Evolutionary conservation across 2,113 vertebrate species (phyloP), one percentile per base, ranked within the genome.

Genomic region (Rutilus rutilus): DNA sequence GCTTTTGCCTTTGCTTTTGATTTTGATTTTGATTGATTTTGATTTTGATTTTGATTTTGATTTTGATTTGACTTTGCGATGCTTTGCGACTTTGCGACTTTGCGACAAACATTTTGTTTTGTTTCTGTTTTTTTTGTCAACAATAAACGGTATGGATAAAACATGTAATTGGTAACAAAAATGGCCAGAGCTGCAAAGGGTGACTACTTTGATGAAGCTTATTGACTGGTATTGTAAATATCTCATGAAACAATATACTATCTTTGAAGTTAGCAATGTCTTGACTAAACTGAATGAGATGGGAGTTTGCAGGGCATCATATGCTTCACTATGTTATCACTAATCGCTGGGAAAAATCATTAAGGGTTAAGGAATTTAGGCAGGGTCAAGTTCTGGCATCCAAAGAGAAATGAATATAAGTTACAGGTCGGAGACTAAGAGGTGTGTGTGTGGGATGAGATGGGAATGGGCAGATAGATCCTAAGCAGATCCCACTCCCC

Each of bases 391-490:
- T 88, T 87, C 82, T 91, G 90, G 89, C 91, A 91, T 91, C 87
- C 78, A 90, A 90, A 92, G 87, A 87, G 86, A 88, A 89, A 87
- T 86, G 60, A 79, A 84, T 86, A 81, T 65, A 77, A 77, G 87
- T 89, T 76, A 83, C 67, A 78, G 82, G 9, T 78, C 78, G 2
- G 25, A 78, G 39, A 76, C 21, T 33, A 59, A 75, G 42, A 73
- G 86, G 83, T 84, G 82, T 82, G 80, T 83, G 75, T 78, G 73
- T 78, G 71, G 42, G 60, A 85, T 52, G 82, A 39, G 85, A 86
- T 91, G 91, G 90, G 91, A 89, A 90, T 45, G 91, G 89, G 90
- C 92, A 89, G 88, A 91, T 90, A 91, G 91, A 94, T 94, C 89
- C 87, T 90, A 85, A 71, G 64, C 90, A 93, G 91, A 94, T 92